Conservation (phyloP, 1,140 invertebrate species). For the Drosophila aff. region DNA sequence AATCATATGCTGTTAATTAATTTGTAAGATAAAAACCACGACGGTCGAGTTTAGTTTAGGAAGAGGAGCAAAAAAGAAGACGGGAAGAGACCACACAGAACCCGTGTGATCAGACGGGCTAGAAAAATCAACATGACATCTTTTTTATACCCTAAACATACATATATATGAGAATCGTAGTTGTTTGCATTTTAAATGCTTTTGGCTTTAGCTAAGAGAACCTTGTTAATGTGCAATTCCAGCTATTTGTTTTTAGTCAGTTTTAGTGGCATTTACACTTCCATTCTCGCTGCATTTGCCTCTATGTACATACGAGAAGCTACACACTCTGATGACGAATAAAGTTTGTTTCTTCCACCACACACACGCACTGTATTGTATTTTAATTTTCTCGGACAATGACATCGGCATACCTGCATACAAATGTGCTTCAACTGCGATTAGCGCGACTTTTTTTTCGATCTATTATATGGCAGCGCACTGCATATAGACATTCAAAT, state of each 20-base stretch:
- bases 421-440: constrained; percentile 32
- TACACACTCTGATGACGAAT: constrained; percentile 43
- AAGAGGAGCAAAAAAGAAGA: neutral
- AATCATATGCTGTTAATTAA: constrained; percentile 79
- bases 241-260: constrained; percentile 49
- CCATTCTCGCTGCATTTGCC: constrained; percentile 50
- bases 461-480: constrained; percentile 13
- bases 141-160: constrained; percentile 30
- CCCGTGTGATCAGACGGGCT: constrained; percentile 9
- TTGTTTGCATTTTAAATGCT: constrained; percentile 43
- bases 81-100: neutral
- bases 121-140: constrained; percentile 28
- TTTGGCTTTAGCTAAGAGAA: constrained; percentile 50
- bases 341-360: constrained; percentile 52
- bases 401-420: constrained; percentile 39
- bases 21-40: constrained; percentile 57
- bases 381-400: constrained; percentile 43
- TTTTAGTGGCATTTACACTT: constrained; percentile 55
- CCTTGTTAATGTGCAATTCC: constrained; percentile 57
- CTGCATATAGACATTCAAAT: constrained; percentile 11
- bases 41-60: constrained; percentile 29
- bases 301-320: constrained; percentile 52
- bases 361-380: constrained; percentile 14
- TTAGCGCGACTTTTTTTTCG: neutral
- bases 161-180: constrained; percentile 16